These are phyloP conservation scores for Oscheius sp. DNA, from an alignment of 2,888 invertebrate species.

Conservation along the genomic window DNA sequence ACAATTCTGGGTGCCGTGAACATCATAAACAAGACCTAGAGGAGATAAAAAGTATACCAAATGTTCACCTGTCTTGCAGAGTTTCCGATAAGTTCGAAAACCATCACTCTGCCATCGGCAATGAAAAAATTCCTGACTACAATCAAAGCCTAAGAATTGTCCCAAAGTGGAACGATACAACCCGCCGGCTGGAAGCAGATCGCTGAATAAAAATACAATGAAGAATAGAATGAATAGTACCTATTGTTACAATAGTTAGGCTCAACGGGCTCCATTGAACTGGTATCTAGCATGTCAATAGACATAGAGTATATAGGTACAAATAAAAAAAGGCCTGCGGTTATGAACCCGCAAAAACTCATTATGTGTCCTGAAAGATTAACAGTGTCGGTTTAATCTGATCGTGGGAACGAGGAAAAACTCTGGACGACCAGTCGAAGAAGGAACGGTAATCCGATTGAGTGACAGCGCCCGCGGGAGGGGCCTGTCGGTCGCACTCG, in stretches of 20 bases:
- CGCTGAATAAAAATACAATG: conserved; percentile 32
- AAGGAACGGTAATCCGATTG: conserved; percentile 31
- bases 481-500: conserved; percentile 31
- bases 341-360: conserved; percentile 1
- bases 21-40: conserved; percentile 67
- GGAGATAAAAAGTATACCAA: background rate
- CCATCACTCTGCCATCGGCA: conserved; percentile 69
- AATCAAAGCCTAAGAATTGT: conserved; percentile 68
- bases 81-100: conserved; percentile 66
- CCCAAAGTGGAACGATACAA: conserved; percentile 62
- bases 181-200: conserved; percentile 56
- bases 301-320: conserved; percentile 11
- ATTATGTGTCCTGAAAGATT: conserved; percentile 2
- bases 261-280: conserved; percentile 45
- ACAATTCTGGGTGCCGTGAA: conserved; percentile 69
- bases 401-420: background rate
- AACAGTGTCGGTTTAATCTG: background rate
- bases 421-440: conserved; percentile 18
- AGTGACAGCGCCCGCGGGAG: conserved; percentile 30
- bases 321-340: conserved; percentile 8
- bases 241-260: conserved; percentile 66
- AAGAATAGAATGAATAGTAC: conserved; percentile 22
- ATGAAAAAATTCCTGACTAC: conserved; percentile 67
- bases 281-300: conserved; percentile 47
- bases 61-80: conserved; percentile 53